Conservation (phyloP, 1,140 invertebrate species). For the Platyscapa corneri region DNA sequence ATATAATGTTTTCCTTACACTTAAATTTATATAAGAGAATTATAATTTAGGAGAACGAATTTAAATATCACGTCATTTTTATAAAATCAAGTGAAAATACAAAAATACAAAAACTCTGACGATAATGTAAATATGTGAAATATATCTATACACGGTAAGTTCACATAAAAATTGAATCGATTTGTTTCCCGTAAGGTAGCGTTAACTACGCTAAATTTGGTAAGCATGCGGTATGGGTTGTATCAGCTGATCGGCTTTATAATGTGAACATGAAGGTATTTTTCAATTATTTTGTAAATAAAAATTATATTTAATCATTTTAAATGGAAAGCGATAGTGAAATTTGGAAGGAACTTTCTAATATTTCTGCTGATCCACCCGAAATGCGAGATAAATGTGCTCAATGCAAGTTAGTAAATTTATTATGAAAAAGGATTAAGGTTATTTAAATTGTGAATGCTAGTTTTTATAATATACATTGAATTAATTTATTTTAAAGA, state of each 20-base stretch:
- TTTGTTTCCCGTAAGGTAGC: background rate
- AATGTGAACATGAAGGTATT: background rate
- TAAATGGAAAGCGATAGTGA: conserved; percentile 71
- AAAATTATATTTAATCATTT: conserved; percentile 3
- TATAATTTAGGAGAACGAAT: too few species aligned
- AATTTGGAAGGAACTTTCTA: conserved; percentile 81
- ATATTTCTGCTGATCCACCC: conserved; percentile 84
- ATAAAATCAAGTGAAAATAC: too few species aligned
- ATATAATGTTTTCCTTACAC: too few species aligned
- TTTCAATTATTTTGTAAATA: conserved; percentile 25
- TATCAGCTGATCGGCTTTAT: conserved; percentile 33
- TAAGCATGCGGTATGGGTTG: background rate
- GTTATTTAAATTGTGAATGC: background rate
- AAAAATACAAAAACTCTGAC: too few species aligned
- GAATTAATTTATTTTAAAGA: conserved; percentile 73
- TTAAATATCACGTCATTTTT: too few species aligned
- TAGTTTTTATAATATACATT: background rate
- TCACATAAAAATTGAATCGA: background rate
- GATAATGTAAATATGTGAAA: background rate
- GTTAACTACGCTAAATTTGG: background rate
- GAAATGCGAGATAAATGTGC: conserved; percentile 80
- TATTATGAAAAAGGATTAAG: background rate
- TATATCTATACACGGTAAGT: conserved; percentile 2
- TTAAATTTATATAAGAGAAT: too few species aligned
- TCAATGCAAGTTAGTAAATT: conserved; percentile 81